phyloP scores from a whole-genome alignment of 2,113 vertebrate species.

The Anolis sagrei region DNA sequence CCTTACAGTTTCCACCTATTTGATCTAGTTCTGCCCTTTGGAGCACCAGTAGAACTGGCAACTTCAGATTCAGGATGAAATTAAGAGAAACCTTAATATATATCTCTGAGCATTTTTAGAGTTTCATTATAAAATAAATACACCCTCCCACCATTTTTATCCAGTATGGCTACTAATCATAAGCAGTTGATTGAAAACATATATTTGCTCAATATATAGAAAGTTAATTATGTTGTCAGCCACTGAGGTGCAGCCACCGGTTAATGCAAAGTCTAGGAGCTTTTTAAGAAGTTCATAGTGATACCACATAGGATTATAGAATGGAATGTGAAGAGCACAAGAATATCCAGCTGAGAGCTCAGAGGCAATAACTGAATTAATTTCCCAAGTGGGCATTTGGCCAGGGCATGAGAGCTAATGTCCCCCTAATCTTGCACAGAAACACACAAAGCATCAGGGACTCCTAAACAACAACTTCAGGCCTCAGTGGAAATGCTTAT shows the following conservation, averaged over 20 bases:
- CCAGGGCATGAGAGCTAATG: conserved; percentile 18
- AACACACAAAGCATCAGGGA: not conserved
- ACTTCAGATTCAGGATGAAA: not conserved
- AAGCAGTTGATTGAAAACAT: conserved; percentile 8
- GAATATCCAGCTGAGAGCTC: conserved; percentile 32
- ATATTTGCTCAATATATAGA: conserved; percentile 21
- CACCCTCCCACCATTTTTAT: not conserved
- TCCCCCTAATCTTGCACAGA: conserved; percentile 6
- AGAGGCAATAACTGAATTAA: conserved; percentile 37
- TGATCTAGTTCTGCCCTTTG: not conserved
- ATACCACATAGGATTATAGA: conserved; percentile 18
- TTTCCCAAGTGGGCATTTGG: conserved; percentile 40
- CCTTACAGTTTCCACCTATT: not conserved
- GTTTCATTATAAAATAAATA: not conserved
- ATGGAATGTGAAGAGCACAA: conserved; percentile 20
- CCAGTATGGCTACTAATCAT: not conserved
- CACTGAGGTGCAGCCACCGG: conserved; percentile 9
- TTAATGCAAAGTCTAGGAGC: conserved; percentile 2
- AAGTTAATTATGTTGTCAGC: conserved; percentile 26
- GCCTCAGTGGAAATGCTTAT: not conserved
- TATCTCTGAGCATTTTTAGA: not conserved
- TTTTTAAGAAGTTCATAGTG: not conserved
- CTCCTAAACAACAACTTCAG: conserved; percentile 1
- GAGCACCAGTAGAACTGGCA: not conserved
- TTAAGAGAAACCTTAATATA: not conserved